Conservation (phyloP, 2,113 vertebrate genomes). For the Polypterus senegalus region DNA sequence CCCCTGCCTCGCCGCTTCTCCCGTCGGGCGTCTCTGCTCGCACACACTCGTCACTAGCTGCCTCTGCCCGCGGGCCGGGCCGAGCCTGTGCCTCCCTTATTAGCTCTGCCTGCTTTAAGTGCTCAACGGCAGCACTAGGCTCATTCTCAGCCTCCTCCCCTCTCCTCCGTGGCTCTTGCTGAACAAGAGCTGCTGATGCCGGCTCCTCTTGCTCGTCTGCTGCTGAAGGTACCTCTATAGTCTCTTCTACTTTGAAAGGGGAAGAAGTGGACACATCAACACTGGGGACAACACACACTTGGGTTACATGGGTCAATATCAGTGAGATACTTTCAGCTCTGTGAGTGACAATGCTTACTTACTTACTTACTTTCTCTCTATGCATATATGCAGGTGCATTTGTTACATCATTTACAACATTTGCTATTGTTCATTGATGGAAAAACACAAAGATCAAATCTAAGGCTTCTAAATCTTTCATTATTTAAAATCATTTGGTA, state of each 20-base stretch:
- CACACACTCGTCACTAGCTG: constrained; percentile 44
- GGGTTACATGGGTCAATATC: constrained; percentile 42
- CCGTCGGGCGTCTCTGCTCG: constrained; percentile 51
- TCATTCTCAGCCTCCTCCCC: constrained; percentile 62
- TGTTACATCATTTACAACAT: too few species aligned
- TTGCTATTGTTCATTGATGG: too few species aligned
- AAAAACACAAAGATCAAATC: too few species aligned
- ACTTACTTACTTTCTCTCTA: too few species aligned
- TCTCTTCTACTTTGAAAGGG: constrained; percentile 75
- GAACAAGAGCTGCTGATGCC: constrained; percentile 65
- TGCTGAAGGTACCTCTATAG: constrained; percentile 63
- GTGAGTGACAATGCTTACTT: constrained; percentile 14
- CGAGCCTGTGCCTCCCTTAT: constrained; percentile 52
- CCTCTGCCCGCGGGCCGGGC: constrained; percentile 46
- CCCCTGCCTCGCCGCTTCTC: constrained; percentile 52
- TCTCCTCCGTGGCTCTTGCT: constrained; percentile 56
- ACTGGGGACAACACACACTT: constrained; percentile 75
- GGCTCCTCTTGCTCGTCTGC: constrained; percentile 63
- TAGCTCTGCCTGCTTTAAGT: constrained; percentile 53
- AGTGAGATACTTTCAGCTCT: constrained; percentile 43
- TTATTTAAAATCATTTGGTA: too few species aligned
- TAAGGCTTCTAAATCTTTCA: too few species aligned
- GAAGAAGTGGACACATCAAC: constrained; percentile 77
- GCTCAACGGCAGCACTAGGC: constrained; percentile 42
- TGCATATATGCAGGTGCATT: too few species aligned